Conservation (phyloP, 1,140 invertebrate genomes). For the Diorhabda elongata region DNA sequence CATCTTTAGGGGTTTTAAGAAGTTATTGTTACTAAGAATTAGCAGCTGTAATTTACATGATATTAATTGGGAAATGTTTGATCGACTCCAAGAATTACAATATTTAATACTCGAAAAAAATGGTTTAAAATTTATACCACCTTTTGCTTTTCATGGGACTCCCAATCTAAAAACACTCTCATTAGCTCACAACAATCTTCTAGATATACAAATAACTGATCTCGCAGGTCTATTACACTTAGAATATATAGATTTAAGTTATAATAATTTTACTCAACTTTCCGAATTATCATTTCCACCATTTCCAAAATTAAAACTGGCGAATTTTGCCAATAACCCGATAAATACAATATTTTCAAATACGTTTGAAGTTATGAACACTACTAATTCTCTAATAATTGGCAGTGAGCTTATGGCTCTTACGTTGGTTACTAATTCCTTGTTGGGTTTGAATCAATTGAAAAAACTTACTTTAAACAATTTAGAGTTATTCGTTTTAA, state of each 20-base stretch:
- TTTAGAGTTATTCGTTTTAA: constrained; percentile 53
- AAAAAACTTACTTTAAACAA: constrained; percentile 55
- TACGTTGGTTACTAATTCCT: constrained; percentile 58
- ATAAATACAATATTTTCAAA: constrained; percentile 62
- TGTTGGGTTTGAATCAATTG: constrained; percentile 56
- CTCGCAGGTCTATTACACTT: constrained; percentile 62
- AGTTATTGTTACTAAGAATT: constrained; percentile 56
- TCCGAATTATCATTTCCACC: constrained; percentile 68
- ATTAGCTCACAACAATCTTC: constrained; percentile 58
- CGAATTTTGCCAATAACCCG: constrained; percentile 65
- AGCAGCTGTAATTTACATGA: constrained; percentile 57
- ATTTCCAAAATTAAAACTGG: constrained; percentile 57
- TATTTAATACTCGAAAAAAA: constrained; percentile 62
- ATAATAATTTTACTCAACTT: constrained; percentile 63
- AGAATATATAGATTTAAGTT: constrained; percentile 59
- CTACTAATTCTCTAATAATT: constrained; percentile 57
- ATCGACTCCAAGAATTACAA: constrained; percentile 56
- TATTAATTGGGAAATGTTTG: constrained; percentile 67
- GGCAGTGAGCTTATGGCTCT: constrained; percentile 53
- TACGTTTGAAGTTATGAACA: constrained; percentile 69
- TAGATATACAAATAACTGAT: constrained; percentile 61
- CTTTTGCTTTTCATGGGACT: constrained; percentile 66
- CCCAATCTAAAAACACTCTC: constrained; percentile 59
- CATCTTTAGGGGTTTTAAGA: constrained; percentile 55
- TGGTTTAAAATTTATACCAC: constrained; percentile 58